Percentiles rank a stretch among this genome's conserved stretches.
These are phyloP conservation scores for Hassar affinis DNA, from an alignment of 2,113 vertebrate genomes.

Conservation along the genomic window DNA sequence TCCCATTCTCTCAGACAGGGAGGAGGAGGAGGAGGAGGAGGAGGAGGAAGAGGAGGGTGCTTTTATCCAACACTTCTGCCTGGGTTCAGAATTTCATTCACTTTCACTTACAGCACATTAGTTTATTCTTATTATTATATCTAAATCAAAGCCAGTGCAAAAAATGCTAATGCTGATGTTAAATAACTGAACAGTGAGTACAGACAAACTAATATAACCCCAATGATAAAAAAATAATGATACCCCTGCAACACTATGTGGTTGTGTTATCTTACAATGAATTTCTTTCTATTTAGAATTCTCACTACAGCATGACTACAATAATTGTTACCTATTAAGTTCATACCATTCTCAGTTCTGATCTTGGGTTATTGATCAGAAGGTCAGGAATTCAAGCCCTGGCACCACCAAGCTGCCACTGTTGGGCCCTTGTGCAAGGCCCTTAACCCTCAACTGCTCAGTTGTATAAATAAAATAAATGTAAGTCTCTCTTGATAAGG, in stretches of 20 bases:
- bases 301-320: neutral
- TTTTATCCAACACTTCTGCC: neutral
- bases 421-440: too few relatives aligned
- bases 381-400: too few relatives aligned
- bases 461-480: too few relatives aligned
- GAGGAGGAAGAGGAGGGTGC: slow-evolving; percentile 62
- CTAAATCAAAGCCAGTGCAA: neutral
- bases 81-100: slow-evolving; percentile 1
- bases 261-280: neutral
- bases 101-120: neutral
- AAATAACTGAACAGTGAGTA: neutral
- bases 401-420: too few relatives aligned
- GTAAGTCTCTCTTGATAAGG: too few relatives aligned
- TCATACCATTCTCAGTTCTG: neutral
- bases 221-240: neutral
- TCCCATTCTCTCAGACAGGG: slow-evolving; percentile 57
- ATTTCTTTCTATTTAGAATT: neutral
- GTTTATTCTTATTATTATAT: too few relatives aligned
- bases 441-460: too few relatives aligned
- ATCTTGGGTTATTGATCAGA: too few relatives aligned
- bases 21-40: slow-evolving; percentile 58
- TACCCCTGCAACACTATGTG: neutral
- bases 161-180: neutral
- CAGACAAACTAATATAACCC: neutral
- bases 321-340: neutral